These are phyloP conservation scores for Nesometra sesokonis DNA, from an alignment of 35 echinoderm and acorn worm species.

Conservation along the genomic window DNA sequence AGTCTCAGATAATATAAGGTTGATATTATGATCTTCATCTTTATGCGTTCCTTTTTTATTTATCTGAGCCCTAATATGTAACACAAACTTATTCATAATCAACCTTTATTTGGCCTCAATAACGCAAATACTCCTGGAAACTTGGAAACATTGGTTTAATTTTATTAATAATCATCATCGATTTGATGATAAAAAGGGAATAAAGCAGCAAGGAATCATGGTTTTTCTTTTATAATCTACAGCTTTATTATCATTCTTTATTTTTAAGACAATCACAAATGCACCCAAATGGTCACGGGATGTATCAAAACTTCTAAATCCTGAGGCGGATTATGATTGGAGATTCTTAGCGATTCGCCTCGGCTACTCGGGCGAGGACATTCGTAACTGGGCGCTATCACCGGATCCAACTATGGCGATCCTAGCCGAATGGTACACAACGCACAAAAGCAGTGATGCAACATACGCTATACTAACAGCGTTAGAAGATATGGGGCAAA, in stretches of 20 bases:
- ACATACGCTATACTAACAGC: conserved; percentile 84
- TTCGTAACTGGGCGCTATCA: conserved; percentile 91
- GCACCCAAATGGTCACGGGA: conserved; percentile 96
- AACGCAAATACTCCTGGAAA: too few species aligned
- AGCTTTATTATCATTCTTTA: background rate
- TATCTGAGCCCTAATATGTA: too few species aligned
- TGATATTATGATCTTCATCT: too few species aligned
- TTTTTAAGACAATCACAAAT: conserved; percentile 75
- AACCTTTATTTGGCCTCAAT: too few species aligned
- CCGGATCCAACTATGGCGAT: conserved; percentile 92
- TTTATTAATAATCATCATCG: too few species aligned
- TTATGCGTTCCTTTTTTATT: too few species aligned
- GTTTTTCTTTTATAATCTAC: background rate
- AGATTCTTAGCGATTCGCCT: conserved; percentile 72
- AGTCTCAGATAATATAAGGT: too few species aligned
- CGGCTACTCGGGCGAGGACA: conserved; percentile 73
- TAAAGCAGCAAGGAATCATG: background rate
- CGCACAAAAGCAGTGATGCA: conserved; percentile 94
- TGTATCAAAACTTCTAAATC: conserved; percentile 79
- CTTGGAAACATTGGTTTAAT: too few species aligned
- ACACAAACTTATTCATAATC: too few species aligned
- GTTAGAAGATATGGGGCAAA: conserved; percentile 86
- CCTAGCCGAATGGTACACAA: conserved; percentile 92
- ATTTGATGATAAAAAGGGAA: too few species aligned
- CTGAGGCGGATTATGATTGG: conserved; percentile 83